Conservation (phyloP, 2,113 vertebrate species). For the Cinclus cinclus region DNA sequence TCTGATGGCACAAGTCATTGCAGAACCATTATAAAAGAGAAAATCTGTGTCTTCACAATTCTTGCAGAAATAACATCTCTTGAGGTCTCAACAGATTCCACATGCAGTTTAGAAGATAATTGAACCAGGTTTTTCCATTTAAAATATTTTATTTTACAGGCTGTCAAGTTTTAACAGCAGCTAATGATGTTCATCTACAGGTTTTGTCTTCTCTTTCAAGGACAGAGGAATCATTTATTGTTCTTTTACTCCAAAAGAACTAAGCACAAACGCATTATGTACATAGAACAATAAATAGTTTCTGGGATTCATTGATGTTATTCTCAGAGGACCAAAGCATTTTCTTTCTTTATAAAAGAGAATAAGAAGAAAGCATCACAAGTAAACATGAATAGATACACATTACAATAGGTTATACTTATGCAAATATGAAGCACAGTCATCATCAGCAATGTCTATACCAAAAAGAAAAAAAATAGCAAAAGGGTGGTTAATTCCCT, state of each 20-base stretch:
- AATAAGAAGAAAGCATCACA: neutral
- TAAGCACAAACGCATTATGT: neutral
- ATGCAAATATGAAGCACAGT: neutral
- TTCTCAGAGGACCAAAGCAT: neutral
- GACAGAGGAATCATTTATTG: neutral
- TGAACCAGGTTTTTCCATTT: neutral
- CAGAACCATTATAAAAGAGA: neutral
- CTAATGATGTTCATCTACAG: neutral
- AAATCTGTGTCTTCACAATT: neutral
- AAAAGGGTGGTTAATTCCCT: neutral
- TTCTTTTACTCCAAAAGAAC: neutral
- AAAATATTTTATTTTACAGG: neutral
- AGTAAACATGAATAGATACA: neutral
- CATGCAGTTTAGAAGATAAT: neutral
- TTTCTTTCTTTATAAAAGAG: neutral
- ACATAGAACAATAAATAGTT: neutral
- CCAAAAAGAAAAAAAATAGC: neutral
- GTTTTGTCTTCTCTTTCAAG: neutral
- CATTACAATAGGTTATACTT: neutral
- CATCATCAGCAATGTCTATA: neutral
- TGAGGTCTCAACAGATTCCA: neutral
- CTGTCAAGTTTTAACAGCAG: neutral
- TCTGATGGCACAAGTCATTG: constrained; percentile 5
- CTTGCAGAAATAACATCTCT: neutral
- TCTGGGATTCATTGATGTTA: neutral